Evolutionary conservation across 2,113 vertebrate genomes (phyloP).

Genomic region (Pelecanoides urinatrix): DNA sequence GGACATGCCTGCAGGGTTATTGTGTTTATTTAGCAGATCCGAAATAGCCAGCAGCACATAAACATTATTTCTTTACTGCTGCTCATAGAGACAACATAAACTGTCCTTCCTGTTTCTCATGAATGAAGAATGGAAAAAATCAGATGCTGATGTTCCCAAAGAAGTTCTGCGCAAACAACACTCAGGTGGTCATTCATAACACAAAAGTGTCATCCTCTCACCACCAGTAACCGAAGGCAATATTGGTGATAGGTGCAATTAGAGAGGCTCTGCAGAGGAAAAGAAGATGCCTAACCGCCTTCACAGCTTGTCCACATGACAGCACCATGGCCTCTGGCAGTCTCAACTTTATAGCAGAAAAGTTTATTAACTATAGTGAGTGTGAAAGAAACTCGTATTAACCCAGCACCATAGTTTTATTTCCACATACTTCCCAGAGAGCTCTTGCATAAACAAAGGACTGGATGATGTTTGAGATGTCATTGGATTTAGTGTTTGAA

Average conservation of each 20-base stretch:
- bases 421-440: not conserved
- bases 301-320: not conserved
- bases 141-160: not conserved
- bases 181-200: not conserved
- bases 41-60: not conserved
- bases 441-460: not conserved
- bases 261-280: not conserved
- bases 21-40: not conserved
- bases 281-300: not conserved
- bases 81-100: not conserved
- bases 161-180: not conserved
- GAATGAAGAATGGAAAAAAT: not conserved
- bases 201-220: not conserved
- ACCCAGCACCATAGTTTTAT: not conserved
- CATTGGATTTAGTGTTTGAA: not conserved
- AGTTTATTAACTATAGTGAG: not conserved
- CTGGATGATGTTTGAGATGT: not conserved
- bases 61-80: not conserved
- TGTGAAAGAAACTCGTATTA: not conserved
- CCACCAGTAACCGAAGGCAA: not conserved
- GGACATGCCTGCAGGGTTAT: not conserved
- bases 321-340: not conserved
- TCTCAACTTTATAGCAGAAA: not conserved
- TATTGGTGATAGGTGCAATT: not conserved
- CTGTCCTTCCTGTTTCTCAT: not conserved